Conservation (phyloP, 2,797 vertebrate genomes). For the Amazona finschi region DNA sequence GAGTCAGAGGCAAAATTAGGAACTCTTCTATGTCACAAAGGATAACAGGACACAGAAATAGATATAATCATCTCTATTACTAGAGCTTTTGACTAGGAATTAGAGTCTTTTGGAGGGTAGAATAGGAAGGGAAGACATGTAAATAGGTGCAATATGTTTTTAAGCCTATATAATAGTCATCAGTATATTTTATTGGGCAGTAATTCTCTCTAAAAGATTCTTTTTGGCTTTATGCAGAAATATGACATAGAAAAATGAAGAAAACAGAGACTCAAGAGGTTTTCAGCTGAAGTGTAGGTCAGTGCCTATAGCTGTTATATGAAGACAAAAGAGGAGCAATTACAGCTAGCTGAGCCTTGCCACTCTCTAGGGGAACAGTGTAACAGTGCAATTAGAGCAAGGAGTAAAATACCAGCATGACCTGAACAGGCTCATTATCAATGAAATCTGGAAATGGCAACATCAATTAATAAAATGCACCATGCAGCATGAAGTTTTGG, state of each 20-base stretch:
- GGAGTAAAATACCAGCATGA: background rate
- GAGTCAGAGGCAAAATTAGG: background rate
- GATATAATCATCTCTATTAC: background rate
- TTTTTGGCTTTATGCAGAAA: background rate
- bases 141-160: background rate
- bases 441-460: background rate
- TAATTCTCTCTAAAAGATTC: background rate
- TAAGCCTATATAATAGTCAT: background rate
- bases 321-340: slow-evolving; percentile 7
- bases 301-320: background rate
- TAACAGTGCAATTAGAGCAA: slow-evolving; percentile 5
- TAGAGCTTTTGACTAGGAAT: background rate
- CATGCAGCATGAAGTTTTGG: background rate
- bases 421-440: background rate
- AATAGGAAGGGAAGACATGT: background rate
- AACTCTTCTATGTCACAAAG: background rate
- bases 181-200: background rate
- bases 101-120: background rate
- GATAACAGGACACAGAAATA: background rate
- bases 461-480: background rate
- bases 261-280: background rate
- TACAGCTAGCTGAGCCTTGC: background rate
- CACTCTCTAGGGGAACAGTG: background rate
- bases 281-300: background rate
- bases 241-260: background rate